Base-by-base conservation (phyloP, 2,113 vertebrate species). In the Hiodon tergisus region DNA sequence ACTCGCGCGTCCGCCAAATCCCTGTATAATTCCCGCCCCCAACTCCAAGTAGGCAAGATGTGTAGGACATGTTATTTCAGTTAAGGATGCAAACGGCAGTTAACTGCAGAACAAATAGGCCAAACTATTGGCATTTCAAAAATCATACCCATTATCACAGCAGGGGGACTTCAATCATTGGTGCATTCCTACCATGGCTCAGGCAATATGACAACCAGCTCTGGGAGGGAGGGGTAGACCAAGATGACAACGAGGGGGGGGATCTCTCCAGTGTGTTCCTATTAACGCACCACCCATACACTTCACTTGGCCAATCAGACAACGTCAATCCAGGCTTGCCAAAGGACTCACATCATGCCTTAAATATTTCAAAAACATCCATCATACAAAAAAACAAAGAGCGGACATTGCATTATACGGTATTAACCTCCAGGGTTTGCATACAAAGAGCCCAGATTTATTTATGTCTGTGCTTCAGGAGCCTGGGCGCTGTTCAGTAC, bases 381-480 rank as follows among this genome's bases (percentile, higher is more conserved):
- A 95, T 94, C 94, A 95, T 90, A 88, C 31, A 31, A 31, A 91
- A 80, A 93, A 94, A 93, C 90, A 94, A 93, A 94, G 93, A 94
- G 91, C 92, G 90, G 92, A 93, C 91, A 93, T 75, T 91, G 89
- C 93, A 96, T 96, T 96, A 95, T 94, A 93, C 95, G 95, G 93
- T 88, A 95, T 95, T 96, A 96, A 96, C 95, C 95, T 96, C 94
- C 90, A 94, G 91, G 92, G 89, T 94, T 92, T 94, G 94, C 93
- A 94, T 94, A 93, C 89, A 93, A 93, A 94, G 94, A 93, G 90
- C 85, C 92, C 81, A 91, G 89, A 92, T 95, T 94, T 95, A 95
- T 96, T 95, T 95, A 92, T 93, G 93, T 90, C 89, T 88, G 85
- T 80, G 86, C 84, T 62, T 92, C 91, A 93, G 92, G 90, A 94